phyloP scores from a whole-genome alignment of 2,797 vertebrate species.

The Artibeus jamaicensis region DNA sequence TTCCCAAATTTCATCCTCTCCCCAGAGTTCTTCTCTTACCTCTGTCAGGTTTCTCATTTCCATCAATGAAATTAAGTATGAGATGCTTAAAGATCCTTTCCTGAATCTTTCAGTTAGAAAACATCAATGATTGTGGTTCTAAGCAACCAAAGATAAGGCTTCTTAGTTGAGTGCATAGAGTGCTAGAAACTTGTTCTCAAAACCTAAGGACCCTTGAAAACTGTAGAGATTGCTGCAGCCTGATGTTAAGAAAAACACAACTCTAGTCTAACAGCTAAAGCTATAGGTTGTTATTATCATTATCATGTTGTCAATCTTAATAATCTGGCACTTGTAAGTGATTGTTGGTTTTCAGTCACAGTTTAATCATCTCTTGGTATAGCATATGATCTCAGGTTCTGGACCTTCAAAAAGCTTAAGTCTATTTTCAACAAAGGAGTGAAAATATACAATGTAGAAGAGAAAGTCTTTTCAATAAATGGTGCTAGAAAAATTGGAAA shows the following conservation, averaged over 20 bases:
- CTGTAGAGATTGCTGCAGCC: neutral
- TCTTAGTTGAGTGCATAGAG: neutral
- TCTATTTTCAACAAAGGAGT: neutral
- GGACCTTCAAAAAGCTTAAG: neutral
- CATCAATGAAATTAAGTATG: neutral
- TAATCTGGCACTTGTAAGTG: neutral
- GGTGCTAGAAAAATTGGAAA: neutral
- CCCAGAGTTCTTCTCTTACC: neutral
- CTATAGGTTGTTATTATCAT: neutral
- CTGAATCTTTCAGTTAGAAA: neutral
- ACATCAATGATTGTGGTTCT: neutral
- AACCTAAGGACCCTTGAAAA: neutral
- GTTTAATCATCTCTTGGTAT: neutral
- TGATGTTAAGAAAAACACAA: neutral
- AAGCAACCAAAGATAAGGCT: neutral
- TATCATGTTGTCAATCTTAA: neutral
- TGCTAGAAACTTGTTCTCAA: neutral
- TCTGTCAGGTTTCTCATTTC: neutral
- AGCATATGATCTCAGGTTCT: neutral
- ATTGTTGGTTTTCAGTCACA: neutral
- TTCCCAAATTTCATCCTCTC: neutral
- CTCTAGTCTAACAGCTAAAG: neutral
- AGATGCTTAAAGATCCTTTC: too few species aligned
- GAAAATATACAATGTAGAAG: neutral
- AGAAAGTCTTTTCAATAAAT: neutral